Percentiles rank a stretch among this genome's conserved stretches.
Conservation (phyloP, 1,140 invertebrate genomes). For the Scaptodrosophila lebanonensis region DNA sequence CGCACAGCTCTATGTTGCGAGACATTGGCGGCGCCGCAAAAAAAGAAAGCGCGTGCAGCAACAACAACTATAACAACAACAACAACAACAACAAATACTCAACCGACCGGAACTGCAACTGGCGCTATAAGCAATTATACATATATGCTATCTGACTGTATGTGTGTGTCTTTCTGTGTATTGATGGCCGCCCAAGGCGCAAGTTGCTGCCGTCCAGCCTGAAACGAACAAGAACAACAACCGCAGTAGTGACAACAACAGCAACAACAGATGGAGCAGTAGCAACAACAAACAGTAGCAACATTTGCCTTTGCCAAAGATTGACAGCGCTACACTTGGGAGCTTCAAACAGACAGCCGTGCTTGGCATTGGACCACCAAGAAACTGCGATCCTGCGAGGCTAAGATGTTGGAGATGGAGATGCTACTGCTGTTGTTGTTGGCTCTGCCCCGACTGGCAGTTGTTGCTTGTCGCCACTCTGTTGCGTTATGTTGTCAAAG, state of each 20-base stretch:
- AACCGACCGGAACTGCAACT: slow-evolving; percentile 72
- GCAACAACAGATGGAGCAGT: too few species aligned
- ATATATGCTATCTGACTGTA: slow-evolving; percentile 10
- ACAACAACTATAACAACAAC: slow-evolving; percentile 33
- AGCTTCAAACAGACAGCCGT: slow-evolving; percentile 6
- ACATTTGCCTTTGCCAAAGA: slow-evolving; percentile 67
- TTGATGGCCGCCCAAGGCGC: too few species aligned
- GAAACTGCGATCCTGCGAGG: slow-evolving; percentile 20
- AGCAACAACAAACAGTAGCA: slow-evolving; percentile 56
- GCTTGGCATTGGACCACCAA: slow-evolving; percentile 48
- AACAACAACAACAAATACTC: slow-evolving; percentile 35
- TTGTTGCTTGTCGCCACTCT: slow-evolving; percentile 40
- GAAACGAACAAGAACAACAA: too few species aligned
- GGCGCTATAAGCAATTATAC: slow-evolving; percentile 73
- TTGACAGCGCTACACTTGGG: slow-evolving; percentile 55
- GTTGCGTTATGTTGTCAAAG: slow-evolving; percentile 44
- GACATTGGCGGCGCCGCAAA: slow-evolving; percentile 52
- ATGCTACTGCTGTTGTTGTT: slow-evolving; percentile 4
- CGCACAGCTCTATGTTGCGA: too few species aligned
- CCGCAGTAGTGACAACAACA: too few species aligned
- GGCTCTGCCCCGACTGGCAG: not conserved
- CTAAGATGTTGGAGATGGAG: slow-evolving; percentile 17
- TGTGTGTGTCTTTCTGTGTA: not conserved
- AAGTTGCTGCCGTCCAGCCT: too few species aligned
- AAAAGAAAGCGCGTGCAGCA: slow-evolving; percentile 72